Evolutionary conservation across 2,888 invertebrate genomes (phyloP).

Genomic region (Parnassius apollo): DNA sequence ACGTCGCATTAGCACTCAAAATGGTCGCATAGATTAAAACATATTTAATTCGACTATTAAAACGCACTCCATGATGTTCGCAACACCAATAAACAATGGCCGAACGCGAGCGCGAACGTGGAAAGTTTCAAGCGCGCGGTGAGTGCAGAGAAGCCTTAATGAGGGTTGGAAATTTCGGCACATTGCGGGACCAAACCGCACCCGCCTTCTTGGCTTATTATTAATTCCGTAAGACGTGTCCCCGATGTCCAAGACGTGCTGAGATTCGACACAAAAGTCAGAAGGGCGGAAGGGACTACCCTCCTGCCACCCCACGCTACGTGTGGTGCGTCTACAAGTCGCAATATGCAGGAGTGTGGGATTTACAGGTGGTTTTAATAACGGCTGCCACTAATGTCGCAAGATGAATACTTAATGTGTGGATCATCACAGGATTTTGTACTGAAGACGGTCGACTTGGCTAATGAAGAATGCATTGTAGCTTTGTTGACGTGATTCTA

Average conservation of each 20-base stretch:
- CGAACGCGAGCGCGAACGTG: conserved; percentile 69
- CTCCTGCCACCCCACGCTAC: conserved; percentile 47
- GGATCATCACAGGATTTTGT: conserved; percentile 64
- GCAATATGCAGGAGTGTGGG: conserved; percentile 54
- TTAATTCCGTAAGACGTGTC: conserved; percentile 82
- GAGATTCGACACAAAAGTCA: conserved; percentile 81
- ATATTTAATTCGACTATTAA: conserved; percentile 75
- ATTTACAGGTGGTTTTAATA: conserved; percentile 81
- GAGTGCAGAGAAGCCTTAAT: conserved; percentile 78
- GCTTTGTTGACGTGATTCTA: neutral
- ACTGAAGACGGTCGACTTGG: conserved; percentile 46
- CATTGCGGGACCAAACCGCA: conserved; percentile 76
- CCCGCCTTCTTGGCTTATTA: conserved; percentile 80
- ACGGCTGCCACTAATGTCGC: conserved; percentile 76
- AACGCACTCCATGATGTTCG: conserved; percentile 70
- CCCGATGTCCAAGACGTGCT: conserved; percentile 82
- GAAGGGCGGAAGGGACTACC: conserved; percentile 67
- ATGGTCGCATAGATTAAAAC: conserved; percentile 58
- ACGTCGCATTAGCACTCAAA: conserved; percentile 22
- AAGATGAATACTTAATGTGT: conserved; percentile 79
- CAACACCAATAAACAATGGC: conserved; percentile 75
- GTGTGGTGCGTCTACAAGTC: conserved; percentile 69
- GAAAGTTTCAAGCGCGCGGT: conserved; percentile 71
- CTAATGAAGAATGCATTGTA: conserved; percentile 48
- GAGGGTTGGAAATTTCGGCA: conserved; percentile 80